Conservation (phyloP, 2,797 vertebrate genomes). For the Austrolebias charrua region DNA sequence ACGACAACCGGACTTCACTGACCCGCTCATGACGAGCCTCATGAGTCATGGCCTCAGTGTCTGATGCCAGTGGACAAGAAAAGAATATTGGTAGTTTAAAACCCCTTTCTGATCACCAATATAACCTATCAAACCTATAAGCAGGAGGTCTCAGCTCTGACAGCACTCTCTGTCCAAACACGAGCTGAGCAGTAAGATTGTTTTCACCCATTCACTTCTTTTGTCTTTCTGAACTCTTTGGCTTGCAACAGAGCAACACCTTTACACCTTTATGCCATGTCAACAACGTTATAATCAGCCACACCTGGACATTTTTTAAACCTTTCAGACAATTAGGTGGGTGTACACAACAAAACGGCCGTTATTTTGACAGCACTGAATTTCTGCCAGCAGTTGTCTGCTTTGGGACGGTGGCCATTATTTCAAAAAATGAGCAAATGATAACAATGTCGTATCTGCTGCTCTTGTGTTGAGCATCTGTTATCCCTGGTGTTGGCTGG, state of each 20-base stretch:
- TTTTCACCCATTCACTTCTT: constrained; percentile 32
- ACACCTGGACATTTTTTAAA: constrained; percentile 1
- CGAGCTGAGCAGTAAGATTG: constrained; percentile 42
- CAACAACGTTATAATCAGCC: constrained; percentile 10
- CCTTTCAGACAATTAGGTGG: neutral
- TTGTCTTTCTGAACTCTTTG: constrained; percentile 33
- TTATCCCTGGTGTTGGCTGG: constrained; percentile 52
- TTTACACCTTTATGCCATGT: neutral
- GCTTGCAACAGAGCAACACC: constrained; percentile 27
- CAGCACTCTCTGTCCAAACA: constrained; percentile 61
- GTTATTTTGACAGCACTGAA: constrained; percentile 1
- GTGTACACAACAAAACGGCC: neutral
- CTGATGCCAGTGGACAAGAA: constrained; percentile 55
- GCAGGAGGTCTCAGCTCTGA: constrained; percentile 37
- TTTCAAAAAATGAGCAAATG: constrained; percentile 40
- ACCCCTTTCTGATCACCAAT: constrained; percentile 60
- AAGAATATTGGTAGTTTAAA: constrained; percentile 26
- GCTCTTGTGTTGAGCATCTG: constrained; percentile 48
- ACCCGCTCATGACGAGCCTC: constrained; percentile 37
- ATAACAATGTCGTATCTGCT: constrained; percentile 43
- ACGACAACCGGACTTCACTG: constrained; percentile 20
- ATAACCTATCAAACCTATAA: constrained; percentile 66
- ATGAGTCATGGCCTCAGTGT: constrained; percentile 53
- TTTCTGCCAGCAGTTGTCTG: constrained; percentile 14
- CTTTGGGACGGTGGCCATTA: constrained; percentile 37